Evolutionary conservation across 2,888 invertebrate species (phyloP), one percentile per base, ranked within the genome.

Genomic region (Labia minor): DNA sequence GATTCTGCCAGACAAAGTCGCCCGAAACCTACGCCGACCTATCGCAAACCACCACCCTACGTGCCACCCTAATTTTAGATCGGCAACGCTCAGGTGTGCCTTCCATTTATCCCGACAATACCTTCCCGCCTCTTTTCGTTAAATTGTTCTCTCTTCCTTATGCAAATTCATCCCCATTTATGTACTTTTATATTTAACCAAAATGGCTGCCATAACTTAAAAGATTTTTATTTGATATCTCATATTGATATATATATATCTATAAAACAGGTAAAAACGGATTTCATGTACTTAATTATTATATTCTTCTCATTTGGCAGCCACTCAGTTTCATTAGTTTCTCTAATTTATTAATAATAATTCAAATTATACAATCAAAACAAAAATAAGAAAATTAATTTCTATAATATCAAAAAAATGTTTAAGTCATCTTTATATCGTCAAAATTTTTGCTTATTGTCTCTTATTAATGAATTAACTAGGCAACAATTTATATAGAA

Each of bases 11-110:
- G 87, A 72, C 86, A 87, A 68, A 87, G 86, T 73, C 83, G 88
- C 72, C 92, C 91, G 66, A 92, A 89, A 74, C 87, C 91, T 69
- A 90, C 91, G 64, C 92, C 94, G 70, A 91, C 92, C 73, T 94
- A 95, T 83, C 87, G 95, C 76, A 92, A 94, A 80, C 96, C 96
- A 65, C 95, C 96, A 69, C 96, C 96, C 49, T 96, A 97, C 79
- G 95, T 96, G 74, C 95, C 96, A 73, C 96, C 96, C 80, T 96
- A 95, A 94, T 77, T 11, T 3, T 14, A 11, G n/a, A 11, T n/a
- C 49, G 49, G 49, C 49, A 49, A 49, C 49, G 49, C 49, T 49
- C 49, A 49, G 49, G 49, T 49, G 49, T 49, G 49, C 49, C 49
- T 49, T 49, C 49, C 49, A 49, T 10, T 49, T 49, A 49, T 16